Evolutionary conservation across 2,888 invertebrate genomes (phyloP), one percentile per base, ranked within the genome.

Genomic region (Liodrosophila aerea): DNA sequence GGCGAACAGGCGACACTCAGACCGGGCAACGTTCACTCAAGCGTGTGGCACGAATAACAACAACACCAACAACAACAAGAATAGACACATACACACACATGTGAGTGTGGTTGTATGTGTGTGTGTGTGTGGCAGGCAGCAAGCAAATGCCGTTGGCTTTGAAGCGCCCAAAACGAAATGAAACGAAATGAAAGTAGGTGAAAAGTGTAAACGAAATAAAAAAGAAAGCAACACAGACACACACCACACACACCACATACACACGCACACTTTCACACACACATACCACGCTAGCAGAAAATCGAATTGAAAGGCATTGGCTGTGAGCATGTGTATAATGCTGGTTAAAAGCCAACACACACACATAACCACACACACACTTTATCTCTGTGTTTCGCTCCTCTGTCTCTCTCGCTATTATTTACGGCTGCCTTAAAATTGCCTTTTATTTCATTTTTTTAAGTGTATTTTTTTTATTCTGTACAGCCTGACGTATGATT

Each of bases 161-260:
- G 65, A 54, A 59, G 65, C 52, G 59, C 54, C 54, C 57, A 50
- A 61, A 59, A 64, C 58, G 60, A 77, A 22, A 22, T 5, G 22
- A 22, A 22, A 22, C 22, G 22, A 22, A 22, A 22, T 22, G 22
- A 22, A 84, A 78, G 69, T 81, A 78, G 81, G 84, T 84, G 81
- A 84, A 81, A 81, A 76, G 66, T 75, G 76, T 73, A 78, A 71
- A 76, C 50, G 81, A 60, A 80, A 56, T 44, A 41, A 50, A 53
- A 50, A 29, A 29, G 34, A 18, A 16, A 39, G 8, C 27, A 36
- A 4, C 9, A 40, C 33, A 36, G 13, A 53, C 18, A 22, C 12
- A 22, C 12, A 49, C 36, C 50, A 58, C 15, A 46, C n/a, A 37
- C 36, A 45, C 29, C 52, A 52, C 39, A 22, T 3, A 16, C 1